Conservation (phyloP, 2,888 invertebrate species). For the Stomorhina lunata region DNA sequence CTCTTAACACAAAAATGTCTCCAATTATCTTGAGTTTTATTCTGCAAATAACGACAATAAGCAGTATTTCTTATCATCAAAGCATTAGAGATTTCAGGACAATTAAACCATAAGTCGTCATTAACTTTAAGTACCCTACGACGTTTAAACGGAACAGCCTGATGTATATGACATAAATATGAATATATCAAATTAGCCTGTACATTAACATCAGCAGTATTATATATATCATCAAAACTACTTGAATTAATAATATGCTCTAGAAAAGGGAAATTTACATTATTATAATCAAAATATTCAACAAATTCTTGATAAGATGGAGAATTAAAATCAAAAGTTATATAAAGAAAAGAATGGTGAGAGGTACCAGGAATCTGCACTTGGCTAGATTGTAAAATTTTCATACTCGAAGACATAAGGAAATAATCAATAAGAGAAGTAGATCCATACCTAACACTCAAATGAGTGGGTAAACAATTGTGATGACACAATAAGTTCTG, state of each 20-base stretch:
- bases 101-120: background rate
- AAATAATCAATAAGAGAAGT: background rate
- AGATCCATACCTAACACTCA: background rate
- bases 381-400: background rate
- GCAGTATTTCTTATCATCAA: background rate
- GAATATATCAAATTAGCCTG: background rate
- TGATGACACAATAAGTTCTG: background rate
- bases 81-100: background rate
- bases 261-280: background rate
- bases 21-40: background rate
- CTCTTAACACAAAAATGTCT: background rate
- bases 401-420: background rate
- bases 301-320: background rate
- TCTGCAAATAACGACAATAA: background rate
- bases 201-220: background rate
- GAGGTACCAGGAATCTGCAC: background rate
- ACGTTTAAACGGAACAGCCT: background rate
- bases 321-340: background rate
- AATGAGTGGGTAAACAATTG: background rate
- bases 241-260: background rate
- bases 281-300: background rate
- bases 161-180: background rate
- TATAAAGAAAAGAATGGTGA: background rate
- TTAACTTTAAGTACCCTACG: background rate
- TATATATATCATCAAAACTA: background rate